Conservation (phyloP, 2,888 invertebrate genomes). For the Elaeidobius kamerunicus region DNA sequence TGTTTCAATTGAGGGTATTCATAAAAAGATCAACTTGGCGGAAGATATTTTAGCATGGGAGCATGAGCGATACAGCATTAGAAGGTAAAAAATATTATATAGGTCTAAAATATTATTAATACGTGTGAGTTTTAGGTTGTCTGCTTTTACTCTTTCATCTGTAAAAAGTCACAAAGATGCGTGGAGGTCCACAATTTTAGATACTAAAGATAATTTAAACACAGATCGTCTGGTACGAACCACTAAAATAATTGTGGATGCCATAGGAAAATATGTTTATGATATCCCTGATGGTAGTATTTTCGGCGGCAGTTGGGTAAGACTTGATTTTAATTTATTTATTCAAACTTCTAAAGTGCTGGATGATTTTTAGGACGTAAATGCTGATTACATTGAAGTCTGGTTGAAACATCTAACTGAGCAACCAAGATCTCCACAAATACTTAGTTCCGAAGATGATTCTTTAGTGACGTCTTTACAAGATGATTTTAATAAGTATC, state of each 20-base stretch:
- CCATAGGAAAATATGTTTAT: constrained; percentile 78
- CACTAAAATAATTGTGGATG: constrained; percentile 74
- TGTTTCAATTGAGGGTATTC: constrained; percentile 64
- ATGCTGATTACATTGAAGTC: constrained; percentile 66
- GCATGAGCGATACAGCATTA: constrained; percentile 93
- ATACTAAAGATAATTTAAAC: constrained; percentile 57
- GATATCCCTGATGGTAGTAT: constrained; percentile 65
- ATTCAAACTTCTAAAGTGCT: background rate
- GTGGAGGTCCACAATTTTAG: constrained; percentile 61
- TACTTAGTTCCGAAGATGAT: constrained; percentile 64
- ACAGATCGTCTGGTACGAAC: constrained; percentile 61
- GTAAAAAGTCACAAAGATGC: constrained; percentile 67
- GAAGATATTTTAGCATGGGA: constrained; percentile 94
- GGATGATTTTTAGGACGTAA: constrained; percentile 62
- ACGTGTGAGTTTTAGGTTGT: constrained; percentile 56
- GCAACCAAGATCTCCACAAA: constrained; percentile 72
- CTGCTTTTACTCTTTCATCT: constrained; percentile 88
- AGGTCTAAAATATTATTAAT: background rate
- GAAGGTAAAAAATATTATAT: constrained; percentile 44
- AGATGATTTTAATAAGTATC: constrained; percentile 69
- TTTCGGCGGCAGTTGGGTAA: constrained; percentile 74
- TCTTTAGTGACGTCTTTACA: constrained; percentile 67
- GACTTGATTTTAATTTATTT: constrained; percentile 34
- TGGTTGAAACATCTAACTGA: constrained; percentile 74
- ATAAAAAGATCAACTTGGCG: constrained; percentile 96